Evolutionary conservation across 1,140 invertebrate genomes (phyloP).

Genomic region (Ceratitis capitata): DNA sequence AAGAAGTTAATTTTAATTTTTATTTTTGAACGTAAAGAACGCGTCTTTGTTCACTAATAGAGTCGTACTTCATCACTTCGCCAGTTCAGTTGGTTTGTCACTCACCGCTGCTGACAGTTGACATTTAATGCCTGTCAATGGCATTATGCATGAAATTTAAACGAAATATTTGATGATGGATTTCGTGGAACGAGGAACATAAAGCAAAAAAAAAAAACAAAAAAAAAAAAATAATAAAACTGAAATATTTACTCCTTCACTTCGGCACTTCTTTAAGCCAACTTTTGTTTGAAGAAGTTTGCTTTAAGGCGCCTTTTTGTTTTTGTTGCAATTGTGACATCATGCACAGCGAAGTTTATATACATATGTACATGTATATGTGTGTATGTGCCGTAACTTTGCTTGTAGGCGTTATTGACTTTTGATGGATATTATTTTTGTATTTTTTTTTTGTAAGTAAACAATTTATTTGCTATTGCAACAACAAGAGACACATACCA

Average conservation of each 20-base stretch:
- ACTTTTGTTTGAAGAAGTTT: too few species aligned
- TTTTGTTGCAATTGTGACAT: background rate
- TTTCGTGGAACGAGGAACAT: background rate
- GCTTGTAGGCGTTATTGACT: constrained; percentile 16
- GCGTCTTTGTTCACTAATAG: background rate
- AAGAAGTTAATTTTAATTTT: too few species aligned
- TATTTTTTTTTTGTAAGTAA: background rate
- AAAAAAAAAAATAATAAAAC: too few species aligned
- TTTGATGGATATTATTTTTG: constrained; percentile 19
- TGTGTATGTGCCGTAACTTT: background rate
- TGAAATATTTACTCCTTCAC: background rate
- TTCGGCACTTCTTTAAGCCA: background rate
- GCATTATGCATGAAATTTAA: background rate
- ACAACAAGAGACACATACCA: background rate
- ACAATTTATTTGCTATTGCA: background rate
- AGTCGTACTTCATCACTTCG: background rate
- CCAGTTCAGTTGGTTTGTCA: background rate
- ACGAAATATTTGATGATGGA: background rate
- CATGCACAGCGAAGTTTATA: background rate
- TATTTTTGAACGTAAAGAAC: too few species aligned
- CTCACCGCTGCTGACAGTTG: background rate
- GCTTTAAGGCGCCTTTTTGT: background rate
- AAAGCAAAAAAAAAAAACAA: too few species aligned
- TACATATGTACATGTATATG: background rate
- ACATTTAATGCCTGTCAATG: background rate